Base-by-base conservation (phyloP, 2,888 invertebrate genomes). In the Lissocephala sabroskyi region DNA sequence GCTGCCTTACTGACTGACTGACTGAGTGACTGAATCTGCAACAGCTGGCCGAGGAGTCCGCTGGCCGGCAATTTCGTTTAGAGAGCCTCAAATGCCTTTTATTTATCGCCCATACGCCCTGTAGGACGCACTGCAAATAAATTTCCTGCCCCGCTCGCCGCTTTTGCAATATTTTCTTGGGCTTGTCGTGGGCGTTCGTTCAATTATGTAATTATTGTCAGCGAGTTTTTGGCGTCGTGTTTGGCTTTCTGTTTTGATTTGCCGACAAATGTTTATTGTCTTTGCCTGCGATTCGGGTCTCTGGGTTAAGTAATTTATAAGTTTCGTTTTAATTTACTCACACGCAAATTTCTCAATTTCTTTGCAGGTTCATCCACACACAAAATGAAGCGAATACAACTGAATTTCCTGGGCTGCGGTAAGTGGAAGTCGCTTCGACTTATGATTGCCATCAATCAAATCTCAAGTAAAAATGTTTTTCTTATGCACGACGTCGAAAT, bases 321-420 rank as follows among this genome's bases (percentile, higher is more conserved):
- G 29, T 37, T 39, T 28, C 37, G 46, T 50, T 41, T 45, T 50
- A 36, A 14, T 56, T 40, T 9, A 17, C 36, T n/a, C n/a, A n/a
- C n/a, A n/a, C n/a, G n/a, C n/a, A n/a, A n/a, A n/a, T n/a, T n/a
- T n/a, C n/a, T n/a, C n/a, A n/a, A n/a, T n/a, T 47, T 65, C 35
- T 13, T 79, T 79, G 19, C 47, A 80, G 80, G 68, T 65, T 56
- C 70, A 59, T 68, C 65, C 50, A 52, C 59, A 49, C 46, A 64
- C 53, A 79, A 78, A 68, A 81, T 80, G 80, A 53, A 59, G 50
- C 64, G 52, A 40, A 54, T 56, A 63, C 56, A 67, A 48, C 45
- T 56, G 19, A 53, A 56, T 48, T 49, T 79, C 33, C 40, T 73
- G 9, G 73, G 62, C 49, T 58, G 62, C 42, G 79, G 80, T 80